Base-by-base conservation (phyloP, 2,888 invertebrate genomes). In the Hydropsyche betteni region DNA sequence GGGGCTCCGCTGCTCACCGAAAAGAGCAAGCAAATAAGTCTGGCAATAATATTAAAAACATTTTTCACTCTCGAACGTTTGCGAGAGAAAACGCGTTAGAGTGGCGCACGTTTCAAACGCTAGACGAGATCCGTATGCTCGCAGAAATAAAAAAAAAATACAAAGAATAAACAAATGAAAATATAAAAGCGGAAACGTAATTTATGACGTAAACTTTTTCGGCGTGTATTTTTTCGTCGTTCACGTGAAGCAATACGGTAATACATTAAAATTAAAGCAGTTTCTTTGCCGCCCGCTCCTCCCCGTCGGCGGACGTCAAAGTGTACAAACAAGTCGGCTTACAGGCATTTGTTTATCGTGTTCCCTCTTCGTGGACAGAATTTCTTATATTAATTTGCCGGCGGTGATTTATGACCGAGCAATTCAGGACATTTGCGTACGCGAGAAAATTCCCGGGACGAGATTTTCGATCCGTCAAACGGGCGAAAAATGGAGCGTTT, bases 351-450 rank as follows among this genome's bases (percentile, higher is more conserved):
- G 78, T 78, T 74, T 78, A 74, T 73, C 74, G 75, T 24, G 24
- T 24, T 24, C 2, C 24, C 74, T 75, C 73, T 74, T 77, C 61
- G 51, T 70, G 64, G 75, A 77, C 64, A 75, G 68, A 71, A 75
- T 69, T 74, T 75, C 74, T 75, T 78, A 74, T 76, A 76, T 78
- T 78, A 78, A 78, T 78, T 78, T 76, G 73, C 69, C 64, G 33
- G 24, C 51, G 55, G 69, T 76, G 78, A 78, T 78, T 78, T 78
- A 78, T 75, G 34, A 69, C 73, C 34, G 76, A 10, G 6, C 16
- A 24, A 61, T 2, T 61, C 16, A 24, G 10, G 61, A 61, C 61
- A 33, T 61, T 61, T 16, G 33, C 10, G 10, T 61, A 24, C 33
- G 34, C 64, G 36, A 64, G 10, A 44, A 55, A 55, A 55, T 12